Evolutionary conservation across 2,888 invertebrate genomes (phyloP).

Genomic region (Oasisia sp.): DNA sequence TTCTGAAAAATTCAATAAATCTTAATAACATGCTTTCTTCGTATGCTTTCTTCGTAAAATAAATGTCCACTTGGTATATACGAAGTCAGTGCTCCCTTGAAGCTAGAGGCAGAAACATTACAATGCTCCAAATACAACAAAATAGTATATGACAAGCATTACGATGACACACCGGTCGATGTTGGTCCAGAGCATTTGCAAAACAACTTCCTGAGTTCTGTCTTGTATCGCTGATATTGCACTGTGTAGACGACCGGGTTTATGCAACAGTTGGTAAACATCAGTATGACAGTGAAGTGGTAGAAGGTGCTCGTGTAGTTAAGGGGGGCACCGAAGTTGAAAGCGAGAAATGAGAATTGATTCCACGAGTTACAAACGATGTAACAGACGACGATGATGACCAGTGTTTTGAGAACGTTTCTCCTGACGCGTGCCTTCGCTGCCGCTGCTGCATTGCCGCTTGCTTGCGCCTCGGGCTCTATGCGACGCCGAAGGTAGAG

Average conservation of each 20-base stretch:
- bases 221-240: conserved; percentile 39
- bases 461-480: background rate
- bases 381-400: conserved; percentile 34
- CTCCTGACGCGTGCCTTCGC: conserved; percentile 27
- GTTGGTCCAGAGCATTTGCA: background rate
- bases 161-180: too few relatives aligned
- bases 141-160: too few relatives aligned
- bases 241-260: conserved; percentile 40
- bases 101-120: too few relatives aligned
- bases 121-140: too few relatives aligned
- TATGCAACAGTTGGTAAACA: conserved; percentile 39
- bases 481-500: conserved; percentile 28
- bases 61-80: too few relatives aligned
- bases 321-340: conserved; percentile 33
- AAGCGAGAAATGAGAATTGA: conserved; percentile 38
- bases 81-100: too few relatives aligned
- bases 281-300: conserved; percentile 38
- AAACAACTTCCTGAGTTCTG: conserved; percentile 23
- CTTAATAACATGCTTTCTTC: too few relatives aligned
- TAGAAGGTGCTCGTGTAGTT: conserved; percentile 35
- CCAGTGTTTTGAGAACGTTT: conserved; percentile 40
- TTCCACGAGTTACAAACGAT: conserved; percentile 39
- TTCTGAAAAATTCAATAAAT: too few relatives aligned
- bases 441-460: background rate
- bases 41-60: too few relatives aligned